These are phyloP conservation scores for Dromaius novaehollandiae DNA, from an alignment of 2,113 vertebrate species.

Conservation along the genomic window DNA sequence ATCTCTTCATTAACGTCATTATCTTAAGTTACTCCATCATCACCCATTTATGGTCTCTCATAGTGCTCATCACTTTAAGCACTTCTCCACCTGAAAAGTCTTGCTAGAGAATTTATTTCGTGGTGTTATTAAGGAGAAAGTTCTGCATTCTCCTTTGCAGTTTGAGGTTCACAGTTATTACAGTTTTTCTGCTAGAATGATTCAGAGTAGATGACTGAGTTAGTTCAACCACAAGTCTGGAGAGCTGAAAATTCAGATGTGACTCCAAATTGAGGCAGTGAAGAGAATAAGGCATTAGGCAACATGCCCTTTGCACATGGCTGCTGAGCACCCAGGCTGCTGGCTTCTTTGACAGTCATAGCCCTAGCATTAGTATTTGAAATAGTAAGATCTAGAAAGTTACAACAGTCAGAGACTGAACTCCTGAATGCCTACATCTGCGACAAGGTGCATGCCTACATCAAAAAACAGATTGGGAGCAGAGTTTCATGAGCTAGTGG, in stretches of 20 bases:
- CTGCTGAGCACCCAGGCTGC: background rate
- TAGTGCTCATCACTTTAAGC: background rate
- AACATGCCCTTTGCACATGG: background rate
- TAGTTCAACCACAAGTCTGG: background rate
- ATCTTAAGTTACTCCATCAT: background rate
- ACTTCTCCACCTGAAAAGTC: background rate
- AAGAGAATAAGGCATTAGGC: background rate
- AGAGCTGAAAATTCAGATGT: background rate
- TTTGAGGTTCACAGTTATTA: background rate
- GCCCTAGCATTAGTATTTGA: background rate
- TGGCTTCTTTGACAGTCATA: background rate
- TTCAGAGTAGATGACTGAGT: background rate
- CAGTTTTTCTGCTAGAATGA: background rate
- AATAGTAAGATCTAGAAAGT: background rate
- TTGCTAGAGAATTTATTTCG: background rate
- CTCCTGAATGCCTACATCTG: background rate
- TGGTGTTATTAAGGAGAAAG: background rate
- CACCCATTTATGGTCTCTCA: background rate
- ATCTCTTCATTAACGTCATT: background rate
- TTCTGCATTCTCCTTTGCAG: background rate
- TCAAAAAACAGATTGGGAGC: slow-evolving; percentile 21
- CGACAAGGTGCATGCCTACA: background rate
- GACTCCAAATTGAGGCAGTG: background rate
- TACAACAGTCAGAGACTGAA: background rate
- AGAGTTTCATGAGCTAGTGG: slow-evolving; percentile 18